Base-by-base conservation (phyloP, 2,113 vertebrate species). In the Bambusicola thoracicus region DNA sequence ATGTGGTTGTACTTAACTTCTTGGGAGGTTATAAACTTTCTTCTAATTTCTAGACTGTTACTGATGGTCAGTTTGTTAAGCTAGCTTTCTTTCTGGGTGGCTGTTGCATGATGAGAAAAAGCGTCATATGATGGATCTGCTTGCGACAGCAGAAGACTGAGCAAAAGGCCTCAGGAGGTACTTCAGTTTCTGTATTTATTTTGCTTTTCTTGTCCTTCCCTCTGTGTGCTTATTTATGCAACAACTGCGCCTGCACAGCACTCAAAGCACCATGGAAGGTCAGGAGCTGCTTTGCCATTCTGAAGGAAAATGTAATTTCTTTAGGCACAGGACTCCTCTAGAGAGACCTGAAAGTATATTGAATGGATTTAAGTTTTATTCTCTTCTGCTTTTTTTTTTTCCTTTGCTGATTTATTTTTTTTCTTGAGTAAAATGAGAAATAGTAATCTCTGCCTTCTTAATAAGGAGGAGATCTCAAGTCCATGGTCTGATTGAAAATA, bases 281-380 rank as follows among this genome's bases (percentile, higher is more conserved):
- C 10, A 56, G 12, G 36, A 89, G 40, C 40, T 66, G 30, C 44
- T 85, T 79, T 61, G 20, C 7, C 20, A 7, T 89, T 92, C 48
- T 84, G 62, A 76, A 73, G 56, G 58, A 89, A 85, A 89, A 82
- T 29, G 75, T 65, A 25, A 76, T 85, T 85, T 95, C 49, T 91
- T 76, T 70, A 69, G 48, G 58, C 18, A 87, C 22, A 63, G 17
- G 29, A 56, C 65, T 10, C 6, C 30, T 79, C 87, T 72, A 82
- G 85, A 76, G 63, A 84, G 8, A 4, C 17, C 56, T 81, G 20
- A 48, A 87, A 87, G 62, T 24, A 24, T 51, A 61, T 20, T 79
- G 48, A 51, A 81, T 79, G 32, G 19, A 32, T 46, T 84, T 67
- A 55, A 93, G 8, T 75, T 34, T 87, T 89, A 48, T 65, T 91